Conservation (phyloP, 2,797 vertebrate genomes). For the Phoxinus dragarum region DNA sequence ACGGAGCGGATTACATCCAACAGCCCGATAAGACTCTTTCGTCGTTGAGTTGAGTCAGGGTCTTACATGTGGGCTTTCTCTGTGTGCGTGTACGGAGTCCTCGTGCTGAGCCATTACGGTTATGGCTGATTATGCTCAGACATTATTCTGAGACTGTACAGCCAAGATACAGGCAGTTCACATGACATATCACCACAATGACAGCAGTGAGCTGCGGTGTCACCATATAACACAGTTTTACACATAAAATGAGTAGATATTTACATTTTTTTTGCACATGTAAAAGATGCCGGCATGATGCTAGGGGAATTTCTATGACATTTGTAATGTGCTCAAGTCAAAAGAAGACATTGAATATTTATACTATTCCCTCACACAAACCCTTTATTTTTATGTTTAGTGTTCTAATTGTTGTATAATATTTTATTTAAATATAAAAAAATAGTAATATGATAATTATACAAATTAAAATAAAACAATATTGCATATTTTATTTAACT, state of each 20-base stretch:
- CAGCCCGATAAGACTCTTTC: slow-evolving; percentile 58
- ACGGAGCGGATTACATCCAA: slow-evolving; percentile 55
- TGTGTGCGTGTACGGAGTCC: slow-evolving; percentile 16
- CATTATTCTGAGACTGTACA: slow-evolving; percentile 36
- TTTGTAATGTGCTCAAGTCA: background rate
- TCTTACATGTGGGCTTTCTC: slow-evolving; percentile 19
- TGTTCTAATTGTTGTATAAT: background rate
- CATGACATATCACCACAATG: background rate
- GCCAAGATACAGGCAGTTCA: slow-evolving; percentile 6
- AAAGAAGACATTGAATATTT: background rate
- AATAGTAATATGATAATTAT: background rate
- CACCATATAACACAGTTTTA: background rate
- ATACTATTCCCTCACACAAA: background rate
- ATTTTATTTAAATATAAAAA: background rate
- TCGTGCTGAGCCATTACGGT: slow-evolving; percentile 7
- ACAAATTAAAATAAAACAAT: background rate
- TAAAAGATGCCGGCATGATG: background rate
- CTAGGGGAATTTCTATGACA: background rate
- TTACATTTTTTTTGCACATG: background rate
- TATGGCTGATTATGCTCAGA: slow-evolving; percentile 14
- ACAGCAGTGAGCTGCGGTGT: background rate
- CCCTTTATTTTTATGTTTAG: background rate
- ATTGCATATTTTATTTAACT: background rate
- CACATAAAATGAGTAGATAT: background rate
- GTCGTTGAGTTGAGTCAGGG: slow-evolving; percentile 23